These are phyloP conservation scores for Aphis gossypii DNA, from an alignment of 1,140 invertebrate genomes.

Conservation along the genomic window DNA sequence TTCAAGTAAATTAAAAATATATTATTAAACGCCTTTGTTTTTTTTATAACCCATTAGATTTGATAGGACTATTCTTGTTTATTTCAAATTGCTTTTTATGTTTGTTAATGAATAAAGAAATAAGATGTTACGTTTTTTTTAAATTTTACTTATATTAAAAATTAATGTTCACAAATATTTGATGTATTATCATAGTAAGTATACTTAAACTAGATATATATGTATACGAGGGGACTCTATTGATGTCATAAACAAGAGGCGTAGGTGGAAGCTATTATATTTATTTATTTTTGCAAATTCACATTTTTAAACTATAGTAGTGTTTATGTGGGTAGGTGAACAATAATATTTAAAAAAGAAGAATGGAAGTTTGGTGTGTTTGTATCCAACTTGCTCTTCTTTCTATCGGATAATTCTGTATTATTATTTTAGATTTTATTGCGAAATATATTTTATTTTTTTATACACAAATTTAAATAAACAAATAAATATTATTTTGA, in stretches of 20 bases:
- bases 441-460: too few relatives aligned
- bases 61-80: neutral
- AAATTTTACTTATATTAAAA: neutral
- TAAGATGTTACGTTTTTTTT: neutral
- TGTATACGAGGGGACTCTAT: neutral
- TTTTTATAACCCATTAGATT: neutral
- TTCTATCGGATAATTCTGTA: too few relatives aligned
- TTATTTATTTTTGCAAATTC: neutral
- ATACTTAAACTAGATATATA: too few relatives aligned
- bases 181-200: too few relatives aligned
- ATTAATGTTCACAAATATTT: neutral
- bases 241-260: neutral
- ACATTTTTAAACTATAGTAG: neutral
- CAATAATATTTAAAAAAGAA: neutral
- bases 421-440: too few relatives aligned
- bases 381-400: too few relatives aligned
- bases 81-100: neutral
- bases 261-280: neutral
- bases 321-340: neutral
- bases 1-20: neutral
- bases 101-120: neutral
- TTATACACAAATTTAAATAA: too few relatives aligned
- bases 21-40: neutral
- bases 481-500: too few relatives aligned
- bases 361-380: too few relatives aligned